These are phyloP conservation scores for Folsomia candida DNA, from an alignment of 2,888 invertebrate species.

Conservation along the genomic window DNA sequence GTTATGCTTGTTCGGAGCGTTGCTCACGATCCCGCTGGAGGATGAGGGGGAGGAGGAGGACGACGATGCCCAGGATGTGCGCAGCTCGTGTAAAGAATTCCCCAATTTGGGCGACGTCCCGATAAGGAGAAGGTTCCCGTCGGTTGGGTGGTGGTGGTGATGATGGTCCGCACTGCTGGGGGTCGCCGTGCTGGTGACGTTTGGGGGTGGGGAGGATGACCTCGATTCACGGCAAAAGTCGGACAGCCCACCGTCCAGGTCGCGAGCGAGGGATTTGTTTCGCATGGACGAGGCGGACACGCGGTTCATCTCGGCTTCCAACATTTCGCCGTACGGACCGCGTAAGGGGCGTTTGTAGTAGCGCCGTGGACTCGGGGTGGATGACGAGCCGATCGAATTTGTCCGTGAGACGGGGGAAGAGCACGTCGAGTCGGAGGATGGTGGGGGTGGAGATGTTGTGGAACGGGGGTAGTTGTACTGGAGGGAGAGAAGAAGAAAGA, in stretches of 20 bases:
- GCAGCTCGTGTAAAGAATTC: slow-evolving; percentile 30
- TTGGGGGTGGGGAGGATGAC: slow-evolving; percentile 45
- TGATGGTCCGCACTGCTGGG: background rate
- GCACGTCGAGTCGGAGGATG: background rate
- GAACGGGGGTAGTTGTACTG: background rate
- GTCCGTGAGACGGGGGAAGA: background rate
- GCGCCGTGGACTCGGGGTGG: slow-evolving; percentile 54
- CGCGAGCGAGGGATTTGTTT: too few species aligned
- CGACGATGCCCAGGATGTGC: too few species aligned
- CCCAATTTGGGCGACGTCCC: slow-evolving; percentile 21
- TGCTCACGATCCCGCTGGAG: too few species aligned
- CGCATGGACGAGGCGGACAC: slow-evolving; percentile 3
- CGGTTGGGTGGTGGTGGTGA: background rate
- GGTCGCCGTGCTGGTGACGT: background rate
- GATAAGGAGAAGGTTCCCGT: background rate
- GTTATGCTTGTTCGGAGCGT: too few species aligned
- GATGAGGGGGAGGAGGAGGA: too few species aligned
- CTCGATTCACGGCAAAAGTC: slow-evolving; percentile 47
- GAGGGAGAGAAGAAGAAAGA: too few species aligned
- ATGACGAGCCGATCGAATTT: slow-evolving; percentile 10
- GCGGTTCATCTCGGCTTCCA: slow-evolving; percentile 69
- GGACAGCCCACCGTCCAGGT: too few species aligned
- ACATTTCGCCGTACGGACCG: slow-evolving; percentile 76
- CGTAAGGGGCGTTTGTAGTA: slow-evolving; percentile 73
- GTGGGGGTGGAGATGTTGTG: background rate